Percentiles rank a stretch among this genome's conserved stretches.
These are phyloP conservation scores for Eristalis arbustorum DNA, from an alignment of 2,888 invertebrate species.

Conservation along the genomic window DNA sequence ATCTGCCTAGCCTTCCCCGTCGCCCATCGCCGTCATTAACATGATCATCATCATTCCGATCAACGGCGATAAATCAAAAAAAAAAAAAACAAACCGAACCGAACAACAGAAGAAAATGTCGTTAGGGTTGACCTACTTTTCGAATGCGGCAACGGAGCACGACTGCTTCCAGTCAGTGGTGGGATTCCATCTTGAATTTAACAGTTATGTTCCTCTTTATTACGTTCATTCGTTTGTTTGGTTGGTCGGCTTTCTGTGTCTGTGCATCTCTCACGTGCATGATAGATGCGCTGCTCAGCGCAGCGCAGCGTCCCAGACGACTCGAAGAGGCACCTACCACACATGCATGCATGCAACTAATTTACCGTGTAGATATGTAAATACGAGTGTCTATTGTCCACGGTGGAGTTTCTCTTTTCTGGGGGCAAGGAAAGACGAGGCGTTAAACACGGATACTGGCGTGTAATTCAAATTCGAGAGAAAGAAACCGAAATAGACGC, in stretches of 20 bases:
- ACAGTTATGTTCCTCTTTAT: slow-evolving; percentile 51
- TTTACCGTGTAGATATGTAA: slow-evolving; percentile 69
- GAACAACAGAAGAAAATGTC: slow-evolving; percentile 39
- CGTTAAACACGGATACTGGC: neutral
- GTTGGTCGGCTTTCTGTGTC: neutral
- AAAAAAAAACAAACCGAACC: neutral
- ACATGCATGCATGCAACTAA: slow-evolving; percentile 36
- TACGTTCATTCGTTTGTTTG: slow-evolving; percentile 21
- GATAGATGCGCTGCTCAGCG: neutral
- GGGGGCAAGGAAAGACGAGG: neutral
- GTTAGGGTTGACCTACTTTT: slow-evolving; percentile 68
- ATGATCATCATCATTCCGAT: slow-evolving; percentile 49
- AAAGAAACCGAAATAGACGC: neutral
- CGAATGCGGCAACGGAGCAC: slow-evolving; percentile 27
- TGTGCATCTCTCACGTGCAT: neutral
- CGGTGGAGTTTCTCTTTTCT: slow-evolving; percentile 57
- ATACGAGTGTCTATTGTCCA: slow-evolving; percentile 43
- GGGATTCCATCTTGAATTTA: slow-evolving; percentile 49
- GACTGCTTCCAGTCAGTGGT: neutral
- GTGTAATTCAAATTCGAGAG: neutral
- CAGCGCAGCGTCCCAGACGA: neutral
- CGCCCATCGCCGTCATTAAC: slow-evolving; percentile 6
- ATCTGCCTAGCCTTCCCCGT: slow-evolving; percentile 1
- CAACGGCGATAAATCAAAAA: slow-evolving; percentile 58
- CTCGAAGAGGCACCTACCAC: slow-evolving; percentile 11